Conservation (phyloP, 1,140 invertebrate species). For the Rhizoglyphus robini region DNA sequence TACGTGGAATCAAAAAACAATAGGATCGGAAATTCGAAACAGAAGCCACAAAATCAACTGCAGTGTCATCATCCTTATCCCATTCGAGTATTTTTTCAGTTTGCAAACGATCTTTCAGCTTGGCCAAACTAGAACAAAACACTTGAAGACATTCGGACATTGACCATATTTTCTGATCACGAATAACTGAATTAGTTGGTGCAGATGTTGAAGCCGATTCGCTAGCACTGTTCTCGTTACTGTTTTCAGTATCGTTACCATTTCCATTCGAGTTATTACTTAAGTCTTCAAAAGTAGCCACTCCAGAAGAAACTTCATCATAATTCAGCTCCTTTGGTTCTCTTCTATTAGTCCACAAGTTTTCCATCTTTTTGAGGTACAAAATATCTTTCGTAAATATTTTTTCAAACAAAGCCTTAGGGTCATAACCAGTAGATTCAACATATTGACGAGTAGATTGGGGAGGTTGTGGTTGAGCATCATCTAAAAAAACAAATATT, state of each 20-base stretch:
- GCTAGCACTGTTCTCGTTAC: not conserved
- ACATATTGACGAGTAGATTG: conserved; percentile 80
- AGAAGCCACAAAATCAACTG: conserved; percentile 91
- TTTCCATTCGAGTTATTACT: not conserved
- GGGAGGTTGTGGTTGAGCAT: not conserved
- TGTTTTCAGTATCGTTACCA: not conserved
- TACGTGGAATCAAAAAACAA: conserved; percentile 76
- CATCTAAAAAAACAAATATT: not conserved
- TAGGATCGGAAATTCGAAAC: conserved; percentile 82
- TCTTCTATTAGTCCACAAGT: conserved; percentile 76
- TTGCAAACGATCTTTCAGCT: conserved; percentile 43
- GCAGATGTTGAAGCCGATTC: not conserved
- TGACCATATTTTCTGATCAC: conserved; percentile 68
- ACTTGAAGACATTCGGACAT: conserved; percentile 56
- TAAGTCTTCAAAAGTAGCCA: not conserved
- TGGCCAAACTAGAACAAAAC: conserved; percentile 56
- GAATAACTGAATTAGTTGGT: conserved; percentile 29
- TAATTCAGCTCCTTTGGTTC: conserved; percentile 66
- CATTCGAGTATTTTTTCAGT: conserved; percentile 63
- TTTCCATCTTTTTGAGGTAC: conserved; percentile 84
- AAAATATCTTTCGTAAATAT: conserved; percentile 90
- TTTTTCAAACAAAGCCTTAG: conserved; percentile 46
- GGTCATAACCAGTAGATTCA: conserved; percentile 61
- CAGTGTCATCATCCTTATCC: conserved; percentile 90
- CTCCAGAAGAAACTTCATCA: conserved; percentile 35